phyloP scores from a whole-genome alignment of 1,140 invertebrate genomes.

The Diorhabda elongata region DNA sequence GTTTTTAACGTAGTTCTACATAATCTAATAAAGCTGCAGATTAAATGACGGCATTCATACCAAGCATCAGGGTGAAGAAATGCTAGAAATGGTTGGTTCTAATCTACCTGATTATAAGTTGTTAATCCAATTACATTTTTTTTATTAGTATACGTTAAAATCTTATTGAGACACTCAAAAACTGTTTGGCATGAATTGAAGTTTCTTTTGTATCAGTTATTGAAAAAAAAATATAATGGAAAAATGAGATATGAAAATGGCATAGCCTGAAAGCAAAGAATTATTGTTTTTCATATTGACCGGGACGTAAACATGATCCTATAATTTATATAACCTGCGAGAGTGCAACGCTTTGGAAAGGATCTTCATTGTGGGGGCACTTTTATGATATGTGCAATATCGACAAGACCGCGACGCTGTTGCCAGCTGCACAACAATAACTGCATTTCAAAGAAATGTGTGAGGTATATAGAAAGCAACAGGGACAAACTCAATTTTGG shows the following conservation, averaged over 20 bases:
- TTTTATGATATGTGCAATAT: conserved; percentile 19
- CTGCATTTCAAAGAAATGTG: too few relatives aligned
- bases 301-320: conserved; percentile 35
- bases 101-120: too few relatives aligned
- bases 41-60: too few relatives aligned
- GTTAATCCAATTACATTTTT: too few relatives aligned
- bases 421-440: conserved; percentile 16
- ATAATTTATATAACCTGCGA: conserved; percentile 32
- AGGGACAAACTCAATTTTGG: too few relatives aligned
- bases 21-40: too few relatives aligned
- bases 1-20: too few relatives aligned
- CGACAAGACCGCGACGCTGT: conserved; percentile 26
- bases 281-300: conserved; percentile 35
- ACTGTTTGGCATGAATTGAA: conserved; percentile 9
- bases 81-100: too few relatives aligned
- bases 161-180: too few relatives aligned
- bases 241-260: conserved; percentile 28
- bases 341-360: conserved; percentile 27
- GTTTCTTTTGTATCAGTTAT: conserved; percentile 29
- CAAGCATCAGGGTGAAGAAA: too few relatives aligned
- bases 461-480: too few relatives aligned
- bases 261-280: conserved; percentile 27
- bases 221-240: conserved; percentile 23
- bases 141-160: too few relatives aligned
- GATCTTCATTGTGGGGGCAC: conserved; percentile 14